Evolutionary conservation across 2,113 vertebrate genomes (phyloP).

Genomic region (Phrynosoma platyrhinos): DNA sequence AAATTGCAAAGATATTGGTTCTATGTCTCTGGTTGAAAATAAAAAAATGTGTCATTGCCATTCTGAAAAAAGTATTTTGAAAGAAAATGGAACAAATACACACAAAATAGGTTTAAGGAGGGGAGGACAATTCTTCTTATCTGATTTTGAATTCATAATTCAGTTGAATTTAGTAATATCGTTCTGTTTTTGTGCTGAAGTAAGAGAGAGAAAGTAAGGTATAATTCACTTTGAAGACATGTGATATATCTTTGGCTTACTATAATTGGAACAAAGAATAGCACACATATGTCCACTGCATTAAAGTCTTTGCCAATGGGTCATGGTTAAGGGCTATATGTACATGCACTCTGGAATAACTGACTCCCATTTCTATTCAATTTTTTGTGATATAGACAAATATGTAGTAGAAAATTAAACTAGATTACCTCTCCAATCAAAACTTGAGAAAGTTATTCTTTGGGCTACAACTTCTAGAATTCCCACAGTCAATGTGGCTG

Average conservation of each 20-base stretch:
- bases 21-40: neutral
- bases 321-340: slow-evolving; percentile 53
- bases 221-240: slow-evolving; percentile 35
- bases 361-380: slow-evolving; percentile 38
- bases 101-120: neutral
- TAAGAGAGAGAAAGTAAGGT: neutral
- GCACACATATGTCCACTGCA: neutral
- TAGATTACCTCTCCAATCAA: neutral
- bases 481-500: too few relatives aligned
- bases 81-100: neutral
- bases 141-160: neutral
- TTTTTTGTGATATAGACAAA: slow-evolving; percentile 43
- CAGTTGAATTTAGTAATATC: slow-evolving; percentile 26
- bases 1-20: neutral
- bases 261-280: slow-evolving; percentile 36
- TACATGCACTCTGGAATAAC: slow-evolving; percentile 28
- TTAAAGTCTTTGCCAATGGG: slow-evolving; percentile 39
- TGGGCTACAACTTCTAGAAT: too few relatives aligned
- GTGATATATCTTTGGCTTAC: neutral
- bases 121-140: neutral
- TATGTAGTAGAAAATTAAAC: slow-evolving; percentile 42
- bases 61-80: slow-evolving; percentile 23
- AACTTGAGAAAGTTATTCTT: too few relatives aligned
- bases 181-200: slow-evolving; percentile 36
- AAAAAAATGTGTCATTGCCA: neutral